Percentiles rank a stretch among this genome's conserved stretches.
phyloP scores from a whole-genome alignment of 2,888 invertebrate species.

The Calameuta idolon region DNA sequence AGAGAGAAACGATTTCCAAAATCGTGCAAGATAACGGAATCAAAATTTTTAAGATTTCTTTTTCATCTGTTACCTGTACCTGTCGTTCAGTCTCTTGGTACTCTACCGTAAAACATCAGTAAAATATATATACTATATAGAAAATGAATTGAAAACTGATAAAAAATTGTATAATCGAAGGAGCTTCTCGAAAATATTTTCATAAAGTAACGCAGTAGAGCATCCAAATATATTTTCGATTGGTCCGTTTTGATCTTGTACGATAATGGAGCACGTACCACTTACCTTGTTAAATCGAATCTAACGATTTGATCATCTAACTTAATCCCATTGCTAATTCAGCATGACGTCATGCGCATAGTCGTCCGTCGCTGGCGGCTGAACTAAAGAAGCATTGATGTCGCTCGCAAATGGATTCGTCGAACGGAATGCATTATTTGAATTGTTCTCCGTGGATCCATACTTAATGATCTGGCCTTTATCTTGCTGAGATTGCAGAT shows the following conservation, averaged over 20 bases:
- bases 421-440: conserved; percentile 55
- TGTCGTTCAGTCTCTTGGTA: background rate
- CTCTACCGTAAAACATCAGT: background rate
- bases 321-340: conserved; percentile 63
- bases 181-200: background rate
- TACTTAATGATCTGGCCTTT: conserved; percentile 52
- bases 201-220: background rate
- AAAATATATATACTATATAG: background rate
- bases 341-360: conserved; percentile 71
- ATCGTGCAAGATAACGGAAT: background rate
- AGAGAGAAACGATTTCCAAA: background rate
- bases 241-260: conserved; percentile 3
- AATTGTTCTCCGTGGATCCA: conserved; percentile 57
- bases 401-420: conserved; percentile 62
- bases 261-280: background rate
- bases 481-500: conserved; percentile 45
- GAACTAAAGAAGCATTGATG: conserved; percentile 55
- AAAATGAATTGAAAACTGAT: background rate
- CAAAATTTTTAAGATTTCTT: background rate
- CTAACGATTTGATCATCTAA: conserved; percentile 1
- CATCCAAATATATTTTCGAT: background rate
- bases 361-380: conserved; percentile 68
- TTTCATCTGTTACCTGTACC: background rate
- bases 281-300: background rate
- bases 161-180: background rate